phyloP scores from a whole-genome alignment of 1,140 invertebrate species.

The Drosophila ambigua region DNA sequence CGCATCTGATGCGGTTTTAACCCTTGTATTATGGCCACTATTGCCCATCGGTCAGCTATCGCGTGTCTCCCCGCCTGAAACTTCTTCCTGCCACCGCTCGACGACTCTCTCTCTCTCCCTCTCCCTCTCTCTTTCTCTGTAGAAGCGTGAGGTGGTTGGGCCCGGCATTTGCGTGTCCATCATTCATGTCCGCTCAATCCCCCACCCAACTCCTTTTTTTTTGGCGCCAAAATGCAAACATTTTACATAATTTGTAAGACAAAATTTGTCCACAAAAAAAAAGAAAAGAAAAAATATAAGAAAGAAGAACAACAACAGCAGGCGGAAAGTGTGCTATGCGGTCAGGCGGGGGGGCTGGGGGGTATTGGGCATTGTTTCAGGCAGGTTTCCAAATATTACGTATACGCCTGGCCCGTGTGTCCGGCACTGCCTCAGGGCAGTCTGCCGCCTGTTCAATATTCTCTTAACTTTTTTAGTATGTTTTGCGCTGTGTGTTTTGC shows the following conservation, averaged over 20 bases:
- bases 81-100: neutral
- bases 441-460: no score
- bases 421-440: no score
- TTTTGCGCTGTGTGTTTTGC: no score
- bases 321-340: neutral
- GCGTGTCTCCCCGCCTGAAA: no score
- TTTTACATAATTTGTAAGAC: conserved; percentile 50
- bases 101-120: neutral
- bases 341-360: no score
- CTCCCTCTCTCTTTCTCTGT: neutral
- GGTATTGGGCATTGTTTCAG: neutral
- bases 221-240: conserved; percentile 52
- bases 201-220: conserved; percentile 16
- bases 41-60: no score
- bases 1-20: neutral
- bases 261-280: conserved; percentile 29
- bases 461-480: no score
- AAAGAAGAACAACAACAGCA: conserved; percentile 3
- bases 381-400: conserved; percentile 55
- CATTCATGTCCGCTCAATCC: conserved; percentile 14
- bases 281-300: neutral
- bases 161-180: conserved; percentile 45
- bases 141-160: neutral
- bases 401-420: conserved; percentile 28
- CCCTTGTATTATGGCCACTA: neutral